phyloP scores from a whole-genome alignment of 2,888 invertebrate species.

The Panorpa germanica region DNA sequence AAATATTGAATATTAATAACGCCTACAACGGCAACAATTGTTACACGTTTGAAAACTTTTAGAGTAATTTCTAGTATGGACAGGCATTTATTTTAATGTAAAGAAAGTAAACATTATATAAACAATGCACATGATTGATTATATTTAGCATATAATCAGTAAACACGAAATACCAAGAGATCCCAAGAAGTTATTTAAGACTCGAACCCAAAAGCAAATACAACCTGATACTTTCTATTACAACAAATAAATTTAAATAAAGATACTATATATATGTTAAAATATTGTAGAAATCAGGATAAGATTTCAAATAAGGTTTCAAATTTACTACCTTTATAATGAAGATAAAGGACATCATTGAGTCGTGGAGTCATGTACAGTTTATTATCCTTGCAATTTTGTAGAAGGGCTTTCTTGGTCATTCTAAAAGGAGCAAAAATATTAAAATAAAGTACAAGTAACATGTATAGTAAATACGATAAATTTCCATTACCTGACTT shows the following conservation, averaged over 20 bases:
- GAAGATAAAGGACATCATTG: constrained; percentile 86
- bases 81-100: background rate
- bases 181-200: too few species aligned
- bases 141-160: too few species aligned
- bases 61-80: background rate
- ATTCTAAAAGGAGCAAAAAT: too few species aligned
- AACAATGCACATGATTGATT: background rate
- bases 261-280: background rate
- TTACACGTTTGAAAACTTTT: constrained; percentile 5
- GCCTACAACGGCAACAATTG: background rate
- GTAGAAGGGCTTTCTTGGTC: constrained; percentile 61
- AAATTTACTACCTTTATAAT: constrained; percentile 57
- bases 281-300: background rate
- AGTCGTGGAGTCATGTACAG: constrained; percentile 74
- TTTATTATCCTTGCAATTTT: constrained; percentile 69
- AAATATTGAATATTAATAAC: background rate
- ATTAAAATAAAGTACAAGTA: too few species aligned
- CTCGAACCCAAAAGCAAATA: background rate
- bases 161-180: too few species aligned
- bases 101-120: constrained; percentile 3
- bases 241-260: background rate
- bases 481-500: too few species aligned
- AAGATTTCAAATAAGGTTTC: background rate
- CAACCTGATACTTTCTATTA: background rate
- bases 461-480: too few species aligned